Conservation (phyloP, 2,888 invertebrate genomes). For the Panopea generosa region DNA sequence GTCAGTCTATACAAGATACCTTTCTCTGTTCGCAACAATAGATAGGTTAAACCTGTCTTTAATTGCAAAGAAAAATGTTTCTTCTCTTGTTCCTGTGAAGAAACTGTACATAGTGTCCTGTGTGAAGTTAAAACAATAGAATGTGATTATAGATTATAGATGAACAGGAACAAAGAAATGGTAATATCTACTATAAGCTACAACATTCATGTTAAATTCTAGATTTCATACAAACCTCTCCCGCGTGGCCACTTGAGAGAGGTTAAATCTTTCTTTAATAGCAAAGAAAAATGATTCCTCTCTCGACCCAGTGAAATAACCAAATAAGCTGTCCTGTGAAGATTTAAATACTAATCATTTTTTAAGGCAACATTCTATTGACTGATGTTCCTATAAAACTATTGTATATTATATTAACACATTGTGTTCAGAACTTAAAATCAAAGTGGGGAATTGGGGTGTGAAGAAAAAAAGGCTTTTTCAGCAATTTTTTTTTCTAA, state of each 20-base stretch:
- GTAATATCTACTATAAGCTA: not conserved
- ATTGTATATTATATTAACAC: too few relatives aligned
- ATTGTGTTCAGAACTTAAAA: too few relatives aligned
- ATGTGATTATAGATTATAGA: conserved; percentile 1
- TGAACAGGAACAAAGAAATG: not conserved
- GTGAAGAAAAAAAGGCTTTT: not conserved
- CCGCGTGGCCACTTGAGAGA: conserved; percentile 80
- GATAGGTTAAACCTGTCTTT: conserved; percentile 81
- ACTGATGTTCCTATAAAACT: too few relatives aligned
- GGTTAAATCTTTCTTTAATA: conserved; percentile 79
- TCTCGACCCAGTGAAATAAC: conserved; percentile 82
- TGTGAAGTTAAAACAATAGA: conserved; percentile 18
- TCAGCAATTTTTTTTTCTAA: not conserved
- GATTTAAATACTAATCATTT: too few relatives aligned
- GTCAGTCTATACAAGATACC: conserved; percentile 73
- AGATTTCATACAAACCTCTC: conserved; percentile 82
- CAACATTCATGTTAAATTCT: too few relatives aligned
- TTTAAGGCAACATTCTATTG: too few relatives aligned
- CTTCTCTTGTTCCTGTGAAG: conserved; percentile 83
- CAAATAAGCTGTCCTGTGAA: conserved; percentile 71
- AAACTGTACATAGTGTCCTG: conserved; percentile 74
- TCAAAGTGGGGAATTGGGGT: too few relatives aligned
- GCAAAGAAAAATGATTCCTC: conserved; percentile 85
- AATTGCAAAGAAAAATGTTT: conserved; percentile 84
- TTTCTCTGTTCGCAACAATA: conserved; percentile 81